Evolutionary conservation across 2,888 invertebrate species (phyloP).

Genomic region (Acronicta aceris): DNA sequence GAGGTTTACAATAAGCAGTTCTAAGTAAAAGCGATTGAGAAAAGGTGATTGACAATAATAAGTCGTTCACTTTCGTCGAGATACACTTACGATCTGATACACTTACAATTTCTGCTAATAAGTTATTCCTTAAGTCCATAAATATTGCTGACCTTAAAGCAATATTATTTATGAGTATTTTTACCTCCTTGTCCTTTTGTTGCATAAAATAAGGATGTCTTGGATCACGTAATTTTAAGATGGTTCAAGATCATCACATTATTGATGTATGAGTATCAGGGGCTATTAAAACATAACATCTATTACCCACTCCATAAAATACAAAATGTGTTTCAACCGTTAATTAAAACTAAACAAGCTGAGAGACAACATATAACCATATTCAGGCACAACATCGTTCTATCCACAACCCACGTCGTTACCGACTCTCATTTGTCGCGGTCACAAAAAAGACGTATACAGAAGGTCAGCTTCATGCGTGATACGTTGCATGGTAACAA

Average conservation of each 20-base stretch:
- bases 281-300: background rate
- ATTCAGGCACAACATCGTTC: background rate
- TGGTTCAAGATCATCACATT: background rate
- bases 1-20: too few relatives aligned
- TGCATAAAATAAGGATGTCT: too few relatives aligned
- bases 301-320: background rate
- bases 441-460: background rate
- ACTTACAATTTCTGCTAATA: too few relatives aligned
- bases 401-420: slow-evolving; percentile 6
- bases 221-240: too few relatives aligned
- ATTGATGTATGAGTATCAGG: background rate
- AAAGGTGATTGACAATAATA: too few relatives aligned
- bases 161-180: too few relatives aligned
- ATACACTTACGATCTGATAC: too few relatives aligned
- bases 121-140: too few relatives aligned
- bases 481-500: background rate
- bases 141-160: too few relatives aligned
- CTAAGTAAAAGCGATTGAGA: too few relatives aligned
- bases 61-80: too few relatives aligned
- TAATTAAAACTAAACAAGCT: slow-evolving; percentile 7
- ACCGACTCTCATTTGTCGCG: slow-evolving; percentile 2
- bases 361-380: background rate
- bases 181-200: too few relatives aligned
- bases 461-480: background rate
- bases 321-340: background rate